A percentile compares a stretch with the other conserved stretches of the same genome.
Evolutionary conservation across 2,797 vertebrate genomes (phyloP).

Genomic region (Synaphobranchus kaupii): DNA sequence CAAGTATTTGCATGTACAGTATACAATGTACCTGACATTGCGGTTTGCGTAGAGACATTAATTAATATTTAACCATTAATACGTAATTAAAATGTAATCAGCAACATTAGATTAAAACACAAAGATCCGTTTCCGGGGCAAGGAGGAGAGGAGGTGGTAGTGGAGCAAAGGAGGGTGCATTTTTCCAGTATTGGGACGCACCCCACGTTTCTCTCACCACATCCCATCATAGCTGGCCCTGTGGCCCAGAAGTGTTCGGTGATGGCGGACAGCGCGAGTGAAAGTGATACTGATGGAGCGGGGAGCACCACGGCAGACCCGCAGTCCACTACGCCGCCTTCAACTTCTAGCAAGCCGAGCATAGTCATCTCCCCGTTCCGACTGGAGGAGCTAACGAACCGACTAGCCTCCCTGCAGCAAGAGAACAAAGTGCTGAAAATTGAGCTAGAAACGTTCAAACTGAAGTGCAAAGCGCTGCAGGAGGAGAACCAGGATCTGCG

Average conservation of each 20-base stretch:
- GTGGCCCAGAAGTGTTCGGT: conserved; percentile 44
- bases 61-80: too few relatives aligned
- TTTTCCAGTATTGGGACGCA: too few relatives aligned
- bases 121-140: too few relatives aligned
- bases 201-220: conserved; percentile 29
- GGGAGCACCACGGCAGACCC: conserved; percentile 80
- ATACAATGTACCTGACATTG: too few relatives aligned
- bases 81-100: too few relatives aligned
- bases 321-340: conserved; percentile 66
- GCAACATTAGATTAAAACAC: too few relatives aligned
- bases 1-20: too few relatives aligned
- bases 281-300: conserved; percentile 85
- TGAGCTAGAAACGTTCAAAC: conserved; percentile 98
- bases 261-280: conserved; percentile 83
- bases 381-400: conserved; percentile 92
- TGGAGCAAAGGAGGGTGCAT: too few relatives aligned
- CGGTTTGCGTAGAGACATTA: too few relatives aligned
- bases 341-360: conserved; percentile 80
- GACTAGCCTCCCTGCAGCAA: conserved; percentile 91
- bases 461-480: conserved; percentile 98
- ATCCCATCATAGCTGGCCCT: conserved; percentile 47
- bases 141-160: too few relatives aligned
- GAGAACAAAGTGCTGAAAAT: conserved; percentile 99
- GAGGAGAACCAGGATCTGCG: conserved; percentile 98
- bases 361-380: conserved; percentile 94